Evolutionary conservation across 1,140 invertebrate species (phyloP), one percentile per base, ranked within the genome.

Genomic region (Pogonognathellus flavescens): DNA sequence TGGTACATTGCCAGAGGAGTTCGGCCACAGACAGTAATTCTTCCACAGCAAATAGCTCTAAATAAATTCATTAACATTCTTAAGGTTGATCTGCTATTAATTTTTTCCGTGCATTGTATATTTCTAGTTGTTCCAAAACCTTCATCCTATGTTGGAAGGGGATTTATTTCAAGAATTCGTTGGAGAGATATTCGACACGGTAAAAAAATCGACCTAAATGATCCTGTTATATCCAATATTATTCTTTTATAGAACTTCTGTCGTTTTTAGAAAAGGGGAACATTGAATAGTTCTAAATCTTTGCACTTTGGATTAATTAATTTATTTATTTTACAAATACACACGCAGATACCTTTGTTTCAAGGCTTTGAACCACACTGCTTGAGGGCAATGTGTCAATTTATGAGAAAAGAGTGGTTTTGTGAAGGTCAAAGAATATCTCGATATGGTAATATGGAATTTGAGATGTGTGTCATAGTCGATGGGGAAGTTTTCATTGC

Each of bases 141-240:
- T 88, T 31, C 87, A 88, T 60, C 85, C 85, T 1, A 62, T 84
- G 1, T 31, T 88, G 31, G 82, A 88, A 59, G 55, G 85, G 9
- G 87, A 88, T 25, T 70, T 88, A 53, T 88, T 86, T 81, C 50
- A 62, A 22, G 83, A 88, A 25, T 81, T 76, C 7, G 83, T 86
- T 20, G 87, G 85, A 16, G 70, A 84, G 25, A 52, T 52, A 18
- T 25, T 84, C 8, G 1, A 62, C 4, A 52, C 14, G 22, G 83
- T 84, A 82, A 82, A 20, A 52, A 13, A 9, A n/a, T n/a, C n/a
- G n/a, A n/a, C n/a, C n/a, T n/a, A n/a, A n/a, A n/a, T n/a, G n/a
- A n/a, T n/a, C n/a, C n/a, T n/a, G n/a, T n/a, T n/a, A n/a, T n/a
- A n/a, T n/a, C n/a, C n/a, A n/a, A n/a, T n/a, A n/a, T n/a, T n/a